Conservation (phyloP, 2,113 vertebrate species). For the Lasiurus borealis region DNA sequence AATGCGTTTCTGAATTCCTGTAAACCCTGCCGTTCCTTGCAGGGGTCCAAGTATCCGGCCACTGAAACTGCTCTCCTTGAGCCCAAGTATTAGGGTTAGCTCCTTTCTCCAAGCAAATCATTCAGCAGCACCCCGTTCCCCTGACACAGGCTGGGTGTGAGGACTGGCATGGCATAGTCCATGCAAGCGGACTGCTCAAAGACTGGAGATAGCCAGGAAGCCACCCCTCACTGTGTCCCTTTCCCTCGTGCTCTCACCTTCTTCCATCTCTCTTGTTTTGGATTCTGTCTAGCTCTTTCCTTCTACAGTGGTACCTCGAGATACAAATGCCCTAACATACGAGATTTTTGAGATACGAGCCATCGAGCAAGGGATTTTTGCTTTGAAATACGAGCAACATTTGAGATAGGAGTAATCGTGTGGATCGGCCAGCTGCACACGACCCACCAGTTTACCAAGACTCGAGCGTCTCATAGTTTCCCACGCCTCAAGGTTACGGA, state of each 20-base stretch:
- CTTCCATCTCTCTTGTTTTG: no score
- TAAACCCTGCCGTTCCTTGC: not conserved
- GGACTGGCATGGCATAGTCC: fast-evolving
- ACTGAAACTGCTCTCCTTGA: slow-evolving; percentile 7
- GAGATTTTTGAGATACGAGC: no score
- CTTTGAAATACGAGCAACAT: no score
- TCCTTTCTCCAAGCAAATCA: not conserved
- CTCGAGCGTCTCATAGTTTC: no score
- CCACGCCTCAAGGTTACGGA: no score
- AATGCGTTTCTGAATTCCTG: not conserved
- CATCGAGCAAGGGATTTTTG: no score
- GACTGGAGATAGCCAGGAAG: fast-evolving
- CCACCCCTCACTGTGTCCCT: not conserved
- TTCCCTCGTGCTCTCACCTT: not conserved
- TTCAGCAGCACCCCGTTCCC: not conserved
- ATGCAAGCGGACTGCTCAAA: no score
- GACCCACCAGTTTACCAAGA: no score
- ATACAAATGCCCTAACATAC: no score
- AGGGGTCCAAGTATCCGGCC: not conserved
- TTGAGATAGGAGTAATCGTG: no score
- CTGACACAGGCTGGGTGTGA: not conserved
- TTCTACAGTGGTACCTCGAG: no score
- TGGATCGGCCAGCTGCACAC: no score
- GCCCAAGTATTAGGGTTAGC: not conserved
- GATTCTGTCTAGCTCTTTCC: not conserved